A percentile compares a stretch with the other conserved stretches of the same genome.
phyloP scores from a whole-genome alignment of 2,888 invertebrate species.

The Lathronympha strigana region DNA sequence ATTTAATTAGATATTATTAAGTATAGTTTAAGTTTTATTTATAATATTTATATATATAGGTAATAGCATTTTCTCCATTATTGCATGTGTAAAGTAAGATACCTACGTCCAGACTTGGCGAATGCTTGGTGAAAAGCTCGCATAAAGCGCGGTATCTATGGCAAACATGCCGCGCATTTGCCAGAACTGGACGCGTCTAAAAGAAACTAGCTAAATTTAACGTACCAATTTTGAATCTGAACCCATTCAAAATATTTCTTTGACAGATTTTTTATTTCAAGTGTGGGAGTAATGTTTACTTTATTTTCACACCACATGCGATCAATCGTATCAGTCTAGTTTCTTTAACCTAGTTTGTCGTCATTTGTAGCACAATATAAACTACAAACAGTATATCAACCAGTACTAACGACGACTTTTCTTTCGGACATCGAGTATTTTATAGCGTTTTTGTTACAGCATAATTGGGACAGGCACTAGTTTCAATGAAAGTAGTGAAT shows the following conservation, averaged over 20 bases:
- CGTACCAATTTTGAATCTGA: not conserved
- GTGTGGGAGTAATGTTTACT: slow-evolving; percentile 23
- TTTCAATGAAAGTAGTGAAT: too few relatives aligned
- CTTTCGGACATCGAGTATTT: not conserved
- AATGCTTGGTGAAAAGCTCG: not conserved
- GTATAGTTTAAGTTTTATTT: slow-evolving; percentile 24
- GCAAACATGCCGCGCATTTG: not conserved
- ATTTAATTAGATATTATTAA: slow-evolving; percentile 32
- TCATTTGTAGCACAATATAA: slow-evolving; percentile 3
- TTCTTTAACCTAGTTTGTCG: slow-evolving; percentile 22
- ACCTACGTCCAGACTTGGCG: not conserved
- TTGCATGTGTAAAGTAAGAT: not conserved
- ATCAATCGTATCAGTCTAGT: slow-evolving; percentile 10
- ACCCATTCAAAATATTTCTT: not conserved
- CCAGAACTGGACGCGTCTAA: not conserved
- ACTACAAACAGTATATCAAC: slow-evolving; percentile 12
- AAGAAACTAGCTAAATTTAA: not conserved
- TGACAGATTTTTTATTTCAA: slow-evolving; percentile 10
- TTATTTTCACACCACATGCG: slow-evolving; percentile 15
- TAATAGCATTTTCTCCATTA: not conserved
- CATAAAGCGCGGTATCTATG: too few relatives aligned
- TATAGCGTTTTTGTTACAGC: not conserved
- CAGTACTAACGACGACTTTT: not conserved
- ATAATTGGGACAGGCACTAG: not conserved
- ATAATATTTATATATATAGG: slow-evolving; percentile 9